Evolutionary conservation across 2,113 vertebrate species (phyloP), one percentile per base, ranked within the genome.

Genomic region (Rhynchomys soricoides): DNA sequence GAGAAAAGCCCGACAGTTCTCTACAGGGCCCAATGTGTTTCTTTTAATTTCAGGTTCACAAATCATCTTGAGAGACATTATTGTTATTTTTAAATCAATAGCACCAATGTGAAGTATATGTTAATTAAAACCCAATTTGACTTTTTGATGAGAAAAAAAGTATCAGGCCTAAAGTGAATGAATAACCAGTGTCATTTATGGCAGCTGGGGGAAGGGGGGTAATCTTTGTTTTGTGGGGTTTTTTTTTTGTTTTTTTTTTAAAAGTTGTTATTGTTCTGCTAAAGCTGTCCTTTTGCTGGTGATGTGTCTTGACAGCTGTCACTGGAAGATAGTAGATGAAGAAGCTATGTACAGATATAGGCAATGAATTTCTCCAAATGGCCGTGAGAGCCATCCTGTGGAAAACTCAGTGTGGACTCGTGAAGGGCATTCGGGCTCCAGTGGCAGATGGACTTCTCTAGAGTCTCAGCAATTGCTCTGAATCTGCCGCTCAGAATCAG

Each of bases 261-360:
- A 50, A 93, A 83, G 29, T 40, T 95, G 62, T 70, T 59, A 62
- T 45, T 94, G 77, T 95, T 97, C 89, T 89, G 73, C 59, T 91
- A 75, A 96, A 95, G 71, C 79, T 95, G 79, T 85, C 83, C 26
- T 96, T 86, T 75, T 86, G 79, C 48, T 95, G 73, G 70, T 97
- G 94, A 97, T 92, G 87, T 10, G 37, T 50, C 73, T 85, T 37
- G 91, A 97, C 96, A 98, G 97, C 96, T 97, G 96, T 96, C 96
- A 94, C 52, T 66, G 68, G 55, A 37, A 62, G 34, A 57, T 9
- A 55, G 89, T 12, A 52, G 37, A 68, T 75, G 73, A 96, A 68
- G 93, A 96, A 89, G 93, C 43, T 86, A 52, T 48, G 13, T 92
- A 96, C 77, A 97, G 96, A 96, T 96, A 97, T 16, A 88, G 75